phyloP scores from a whole-genome alignment of 2,888 invertebrate genomes.

The Dinocampus coccinellae region DNA sequence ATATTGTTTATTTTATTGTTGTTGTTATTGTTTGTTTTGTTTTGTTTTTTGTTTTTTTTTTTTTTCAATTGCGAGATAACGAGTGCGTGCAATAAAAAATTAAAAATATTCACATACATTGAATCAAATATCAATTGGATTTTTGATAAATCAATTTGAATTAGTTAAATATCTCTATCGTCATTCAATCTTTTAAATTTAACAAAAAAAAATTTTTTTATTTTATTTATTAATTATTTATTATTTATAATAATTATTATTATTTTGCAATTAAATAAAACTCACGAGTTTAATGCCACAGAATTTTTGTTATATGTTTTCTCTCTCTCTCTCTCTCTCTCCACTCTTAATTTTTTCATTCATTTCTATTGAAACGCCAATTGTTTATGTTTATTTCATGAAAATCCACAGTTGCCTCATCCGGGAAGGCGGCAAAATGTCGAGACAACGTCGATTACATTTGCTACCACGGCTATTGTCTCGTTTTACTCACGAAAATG shows the following conservation, averaged over 20 bases:
- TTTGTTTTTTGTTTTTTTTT: no score
- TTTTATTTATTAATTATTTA: no score
- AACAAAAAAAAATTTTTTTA: background rate
- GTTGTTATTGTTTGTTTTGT: no score
- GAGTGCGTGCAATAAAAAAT: no score
- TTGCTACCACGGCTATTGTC: conserved; percentile 57
- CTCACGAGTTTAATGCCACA: background rate
- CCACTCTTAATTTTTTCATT: background rate
- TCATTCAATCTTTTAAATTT: background rate
- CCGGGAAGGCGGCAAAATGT: conserved; percentile 39
- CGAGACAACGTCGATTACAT: conserved; percentile 53
- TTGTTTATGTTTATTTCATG: conserved; percentile 17
- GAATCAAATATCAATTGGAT: no score
- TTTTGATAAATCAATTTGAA: no score
- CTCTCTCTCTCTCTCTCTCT: background rate
- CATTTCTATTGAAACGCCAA: conserved; percentile 21
- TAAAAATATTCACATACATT: no score
- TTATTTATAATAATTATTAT: no score
- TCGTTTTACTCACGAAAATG: conserved; percentile 65
- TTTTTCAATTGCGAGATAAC: no score
- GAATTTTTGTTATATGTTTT: conserved; percentile 11
- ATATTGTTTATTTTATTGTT: no score
- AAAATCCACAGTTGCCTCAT: conserved; percentile 51
- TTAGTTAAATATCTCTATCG: no score
- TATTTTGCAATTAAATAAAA: background rate